Conservation (phyloP, 2,888 invertebrate genomes). For the Andrena camellia region DNA sequence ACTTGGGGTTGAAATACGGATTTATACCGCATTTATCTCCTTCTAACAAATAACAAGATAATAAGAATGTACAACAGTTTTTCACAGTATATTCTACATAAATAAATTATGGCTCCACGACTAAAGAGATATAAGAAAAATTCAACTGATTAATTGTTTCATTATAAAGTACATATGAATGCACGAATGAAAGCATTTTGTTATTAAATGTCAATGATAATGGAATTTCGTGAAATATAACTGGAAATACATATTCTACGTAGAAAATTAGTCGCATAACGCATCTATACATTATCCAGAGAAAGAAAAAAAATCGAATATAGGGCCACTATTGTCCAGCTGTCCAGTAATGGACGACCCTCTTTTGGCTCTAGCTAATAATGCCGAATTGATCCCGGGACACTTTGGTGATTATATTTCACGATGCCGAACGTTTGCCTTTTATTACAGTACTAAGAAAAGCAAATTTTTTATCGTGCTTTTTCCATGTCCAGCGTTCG, state of each 20-base stretch:
- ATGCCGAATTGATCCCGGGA: conserved; percentile 81
- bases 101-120: neutral
- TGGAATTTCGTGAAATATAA: neutral
- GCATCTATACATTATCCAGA: conserved; percentile 10
- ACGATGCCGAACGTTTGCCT: conserved; percentile 76
- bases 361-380: conserved; percentile 76
- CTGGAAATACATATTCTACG: neutral
- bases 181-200: neutral
- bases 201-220: neutral
- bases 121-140: neutral
- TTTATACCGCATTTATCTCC: conserved; percentile 15
- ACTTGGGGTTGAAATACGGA: neutral
- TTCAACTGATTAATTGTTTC: neutral
- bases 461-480: conserved; percentile 65
- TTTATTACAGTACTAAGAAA: conserved; percentile 74
- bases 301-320: conserved; percentile 64
- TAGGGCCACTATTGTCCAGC: conserved; percentile 79
- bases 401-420: conserved; percentile 82
- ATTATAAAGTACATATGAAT: neutral
- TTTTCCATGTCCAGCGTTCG: conserved; percentile 57
- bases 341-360: conserved; percentile 78
- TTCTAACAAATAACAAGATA: neutral
- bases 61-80: neutral
- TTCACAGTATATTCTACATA: neutral
- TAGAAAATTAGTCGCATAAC: conserved; percentile 20